Conservation (phyloP, 2,888 invertebrate genomes). For the Trypoxylon attenuatum region DNA sequence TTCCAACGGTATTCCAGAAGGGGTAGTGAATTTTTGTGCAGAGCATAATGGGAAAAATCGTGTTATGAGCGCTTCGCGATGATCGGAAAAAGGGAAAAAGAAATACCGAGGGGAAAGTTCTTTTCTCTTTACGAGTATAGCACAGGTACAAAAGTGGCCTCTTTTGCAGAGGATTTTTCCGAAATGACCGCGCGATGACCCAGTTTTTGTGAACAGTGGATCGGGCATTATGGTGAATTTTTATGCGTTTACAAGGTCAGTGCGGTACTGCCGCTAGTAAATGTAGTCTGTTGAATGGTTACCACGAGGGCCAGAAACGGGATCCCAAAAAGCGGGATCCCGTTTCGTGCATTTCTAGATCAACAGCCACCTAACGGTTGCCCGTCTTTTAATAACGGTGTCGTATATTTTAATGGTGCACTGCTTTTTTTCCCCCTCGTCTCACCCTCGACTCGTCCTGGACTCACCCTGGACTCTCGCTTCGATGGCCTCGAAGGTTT, state of each 20-base stretch:
- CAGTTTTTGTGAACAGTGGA: slow-evolving; percentile 37
- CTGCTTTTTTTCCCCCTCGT: slow-evolving; percentile 26
- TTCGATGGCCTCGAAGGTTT: no score
- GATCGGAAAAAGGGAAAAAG: neutral
- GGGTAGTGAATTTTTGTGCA: neutral
- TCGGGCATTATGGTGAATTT: slow-evolving; percentile 45
- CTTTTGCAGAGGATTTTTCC: slow-evolving; percentile 9
- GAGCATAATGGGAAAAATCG: neutral
- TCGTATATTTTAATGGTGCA: slow-evolving; percentile 68
- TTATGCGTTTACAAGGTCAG: slow-evolving; percentile 59
- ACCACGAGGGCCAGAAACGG: slow-evolving; percentile 61
- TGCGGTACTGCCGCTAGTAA: slow-evolving; percentile 7
- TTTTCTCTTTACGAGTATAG: slow-evolving; percentile 14
- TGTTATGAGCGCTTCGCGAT: neutral
- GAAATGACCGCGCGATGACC: slow-evolving; percentile 24
- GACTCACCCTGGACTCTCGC: slow-evolving; percentile 10
- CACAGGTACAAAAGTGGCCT: neutral
- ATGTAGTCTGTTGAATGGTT: slow-evolving; percentile 33
- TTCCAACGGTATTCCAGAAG: no score
- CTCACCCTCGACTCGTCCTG: slow-evolving; percentile 7
- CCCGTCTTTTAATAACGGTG: slow-evolving; percentile 71
- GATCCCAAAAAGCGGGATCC: slow-evolving; percentile 65
- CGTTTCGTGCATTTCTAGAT: slow-evolving; percentile 61
- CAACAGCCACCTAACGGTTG: slow-evolving; percentile 58
- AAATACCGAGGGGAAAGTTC: neutral